phyloP scores from a whole-genome alignment of 2,888 invertebrate genomes.

The Drosophila mulleri region DNA sequence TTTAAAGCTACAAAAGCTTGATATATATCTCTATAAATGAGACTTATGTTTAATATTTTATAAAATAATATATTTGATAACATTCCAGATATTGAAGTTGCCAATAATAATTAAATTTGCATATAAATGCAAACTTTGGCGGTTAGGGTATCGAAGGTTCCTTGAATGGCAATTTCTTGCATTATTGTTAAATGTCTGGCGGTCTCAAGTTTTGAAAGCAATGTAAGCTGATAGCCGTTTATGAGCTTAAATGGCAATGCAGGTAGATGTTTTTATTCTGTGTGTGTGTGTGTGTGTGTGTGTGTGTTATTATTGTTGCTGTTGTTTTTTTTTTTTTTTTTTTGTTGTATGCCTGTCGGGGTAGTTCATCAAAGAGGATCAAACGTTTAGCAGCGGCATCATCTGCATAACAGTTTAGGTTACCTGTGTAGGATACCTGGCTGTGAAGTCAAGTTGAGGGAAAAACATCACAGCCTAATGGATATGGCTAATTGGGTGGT shows the following conservation, averaged over 20 bases:
- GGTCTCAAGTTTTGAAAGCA: conserved; percentile 57
- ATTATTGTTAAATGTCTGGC: conserved; percentile 47
- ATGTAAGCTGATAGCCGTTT: conserved; percentile 75
- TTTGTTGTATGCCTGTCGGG: conserved; percentile 38
- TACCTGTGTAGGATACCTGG: conserved; percentile 24
- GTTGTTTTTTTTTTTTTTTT: no score
- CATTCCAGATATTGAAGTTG: no score
- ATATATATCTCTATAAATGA: no score
- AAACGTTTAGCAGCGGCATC: conserved; percentile 59
- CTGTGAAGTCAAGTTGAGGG: conserved; percentile 11
- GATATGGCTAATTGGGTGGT: conserved; percentile 46
- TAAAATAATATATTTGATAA: no score
- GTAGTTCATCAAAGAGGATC: conserved; percentile 65
- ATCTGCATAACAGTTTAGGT: conserved; percentile 53
- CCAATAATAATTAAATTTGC: not conserved
- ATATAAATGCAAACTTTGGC: not conserved
- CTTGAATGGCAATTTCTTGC: not conserved
- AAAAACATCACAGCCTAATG: conserved; percentile 30
- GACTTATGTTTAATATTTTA: no score
- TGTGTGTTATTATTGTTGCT: not conserved
- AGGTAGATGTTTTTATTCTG: conserved; percentile 56
- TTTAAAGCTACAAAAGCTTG: no score
- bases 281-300: not conserved
- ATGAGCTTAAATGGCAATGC: conserved; percentile 75
- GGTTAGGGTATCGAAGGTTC: conserved; percentile 25